phyloP scores from a whole-genome alignment of 2,888 invertebrate genomes.

The Melipona bicolor region DNA sequence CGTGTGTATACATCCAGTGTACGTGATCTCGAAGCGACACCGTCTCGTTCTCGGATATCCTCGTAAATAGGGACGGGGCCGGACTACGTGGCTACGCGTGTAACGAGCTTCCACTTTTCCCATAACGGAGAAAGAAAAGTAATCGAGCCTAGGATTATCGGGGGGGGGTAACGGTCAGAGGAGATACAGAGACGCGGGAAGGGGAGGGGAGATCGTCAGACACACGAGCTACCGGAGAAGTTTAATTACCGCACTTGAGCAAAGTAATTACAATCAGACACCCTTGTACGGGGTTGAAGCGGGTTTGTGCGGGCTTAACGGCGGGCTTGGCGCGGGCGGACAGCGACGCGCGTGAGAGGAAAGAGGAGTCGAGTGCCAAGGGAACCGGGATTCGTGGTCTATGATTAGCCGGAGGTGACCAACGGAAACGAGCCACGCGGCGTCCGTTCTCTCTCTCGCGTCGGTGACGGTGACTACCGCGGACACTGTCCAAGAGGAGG shows the following conservation, averaged over 20 bases:
- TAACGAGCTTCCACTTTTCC: constrained; percentile 12
- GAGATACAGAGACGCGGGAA: constrained; percentile 21
- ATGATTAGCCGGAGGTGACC: constrained; percentile 82
- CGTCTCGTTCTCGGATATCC: neutral
- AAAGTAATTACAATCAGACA: constrained; percentile 84
- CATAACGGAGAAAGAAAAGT: constrained; percentile 50
- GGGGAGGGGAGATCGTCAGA: constrained; percentile 58
- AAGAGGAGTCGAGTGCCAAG: constrained; percentile 80
- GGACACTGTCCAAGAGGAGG: constrained; percentile 69
- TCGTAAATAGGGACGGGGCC: neutral
- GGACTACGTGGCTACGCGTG: neutral
- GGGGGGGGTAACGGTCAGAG: constrained; percentile 10
- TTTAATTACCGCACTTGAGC: constrained; percentile 84
- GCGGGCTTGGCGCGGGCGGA: constrained; percentile 19
- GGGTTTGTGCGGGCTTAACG: neutral
- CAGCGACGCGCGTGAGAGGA: constrained; percentile 59
- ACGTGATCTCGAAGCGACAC: neutral
- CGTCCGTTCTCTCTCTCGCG: constrained; percentile 55
- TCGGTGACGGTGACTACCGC: constrained; percentile 34
- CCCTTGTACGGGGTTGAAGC: constrained; percentile 74
- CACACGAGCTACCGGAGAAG: constrained; percentile 79
- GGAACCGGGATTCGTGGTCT: constrained; percentile 78
- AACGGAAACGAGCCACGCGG: constrained; percentile 71
- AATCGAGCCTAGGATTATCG: constrained; percentile 75
- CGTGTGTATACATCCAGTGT: neutral